Evolutionary conservation across 1,140 invertebrate genomes (phyloP), one percentile per base, ranked within the genome.

Genomic region (Harlomillsia oculata): DNA sequence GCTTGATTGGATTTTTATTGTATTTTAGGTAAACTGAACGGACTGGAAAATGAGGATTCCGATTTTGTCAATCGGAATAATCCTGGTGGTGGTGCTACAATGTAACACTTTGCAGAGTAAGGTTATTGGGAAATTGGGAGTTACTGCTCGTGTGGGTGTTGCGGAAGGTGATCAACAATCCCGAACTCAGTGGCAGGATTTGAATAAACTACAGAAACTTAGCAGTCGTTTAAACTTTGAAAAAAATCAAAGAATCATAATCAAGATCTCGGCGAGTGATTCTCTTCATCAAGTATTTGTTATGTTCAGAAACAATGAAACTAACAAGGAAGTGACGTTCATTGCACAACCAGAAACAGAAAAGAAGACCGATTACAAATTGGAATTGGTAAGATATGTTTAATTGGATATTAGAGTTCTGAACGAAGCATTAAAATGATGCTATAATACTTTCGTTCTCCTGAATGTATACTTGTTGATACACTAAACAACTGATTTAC

Each of bases 221-320:
- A 80, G 80, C 5, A 80, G 23, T 13, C 20, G n/a, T 18, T 45
- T 89, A 8, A 83, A 89, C 68, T 86, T 85, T 18, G 92, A 97
- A 74, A 82, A 80, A 53, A 83, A 91, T 62, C 91, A 97, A 70
- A 92, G 91, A 71, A 71, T 98, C 30, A 74, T 87, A 2, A 74
- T 96, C 53, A 86, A 86, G 68, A 90, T 95, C 70, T 70, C 77
- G 1, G 71, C 97, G 1, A 81, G 81, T 53, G 88, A 94, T 70
- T 80, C 78, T 32, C 85, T 91, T 28, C 94, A 97, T 72, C 93
- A 97, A 75, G 85, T 89, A 0, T 97, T 97, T 74, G 80, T 97
- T 4, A 79, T 86, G 20, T 77, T 98, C 20, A 75, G 72, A 2
- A 74, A 85, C 66, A 69, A 74, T n/a, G 75, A 80, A 44, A 78